Evolutionary conservation across 2,888 invertebrate species (phyloP).

Genomic region (Diloba caeruleocephala): DNA sequence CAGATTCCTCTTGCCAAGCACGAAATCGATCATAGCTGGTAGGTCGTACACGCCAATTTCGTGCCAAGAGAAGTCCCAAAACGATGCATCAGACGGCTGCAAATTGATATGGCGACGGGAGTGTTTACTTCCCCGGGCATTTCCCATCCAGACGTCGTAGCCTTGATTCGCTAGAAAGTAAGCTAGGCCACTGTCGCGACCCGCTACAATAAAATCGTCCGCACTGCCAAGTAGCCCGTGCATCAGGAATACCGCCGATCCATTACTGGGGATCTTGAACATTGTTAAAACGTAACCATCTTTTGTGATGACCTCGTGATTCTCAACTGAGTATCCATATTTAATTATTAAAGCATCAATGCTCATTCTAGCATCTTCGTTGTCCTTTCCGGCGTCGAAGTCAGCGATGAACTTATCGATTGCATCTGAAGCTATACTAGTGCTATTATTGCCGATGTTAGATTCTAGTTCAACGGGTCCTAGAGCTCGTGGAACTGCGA

Average conservation of each 20-base stretch:
- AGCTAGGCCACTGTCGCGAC: conserved; percentile 86
- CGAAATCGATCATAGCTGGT: conserved; percentile 94
- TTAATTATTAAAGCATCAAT: conserved; percentile 35
- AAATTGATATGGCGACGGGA: conserved; percentile 78
- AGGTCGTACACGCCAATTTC: conserved; percentile 94
- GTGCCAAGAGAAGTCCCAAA: conserved; percentile 94
- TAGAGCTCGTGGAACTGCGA: too few species aligned
- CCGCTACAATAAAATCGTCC: conserved; percentile 91
- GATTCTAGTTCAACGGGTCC: too few species aligned
- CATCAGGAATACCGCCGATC: conserved; percentile 89
- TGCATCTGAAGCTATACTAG: too few species aligned
- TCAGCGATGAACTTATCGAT: too few species aligned
- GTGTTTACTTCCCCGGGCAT: conserved; percentile 92
- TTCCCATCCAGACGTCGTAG: conserved; percentile 93
- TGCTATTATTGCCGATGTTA: too few species aligned
- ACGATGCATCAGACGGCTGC: conserved; percentile 71
- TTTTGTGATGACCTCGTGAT: conserved; percentile 43
- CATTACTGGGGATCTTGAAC: conserved; percentile 37
- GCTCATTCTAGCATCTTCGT: conserved; percentile 37
- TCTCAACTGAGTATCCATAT: conserved; percentile 30
- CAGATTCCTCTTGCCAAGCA: conserved; percentile 84
- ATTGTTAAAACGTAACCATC: conserved; percentile 56
- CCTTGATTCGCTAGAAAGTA: conserved; percentile 89
- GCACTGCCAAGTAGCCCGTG: conserved; percentile 93
- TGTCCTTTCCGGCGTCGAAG: too few species aligned